These are phyloP conservation scores for Burhinus bistriatus DNA, from an alignment of 2,113 vertebrate species.

Conservation along the genomic window DNA sequence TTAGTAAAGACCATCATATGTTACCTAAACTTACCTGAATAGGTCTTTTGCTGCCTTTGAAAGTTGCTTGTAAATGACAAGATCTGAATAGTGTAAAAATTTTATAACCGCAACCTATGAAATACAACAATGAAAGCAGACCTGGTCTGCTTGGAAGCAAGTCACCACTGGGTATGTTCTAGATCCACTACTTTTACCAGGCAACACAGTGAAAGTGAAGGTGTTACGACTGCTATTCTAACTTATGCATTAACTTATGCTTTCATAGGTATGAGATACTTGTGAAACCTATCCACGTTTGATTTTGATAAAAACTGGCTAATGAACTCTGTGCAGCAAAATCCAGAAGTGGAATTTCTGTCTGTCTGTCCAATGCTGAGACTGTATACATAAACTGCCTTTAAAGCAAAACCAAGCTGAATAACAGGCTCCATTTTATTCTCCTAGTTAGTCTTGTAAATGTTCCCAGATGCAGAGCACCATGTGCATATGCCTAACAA, in stretches of 20 bases:
- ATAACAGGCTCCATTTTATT: not conserved
- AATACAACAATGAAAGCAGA: not conserved
- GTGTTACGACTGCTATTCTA: not conserved
- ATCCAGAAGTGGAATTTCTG: not conserved
- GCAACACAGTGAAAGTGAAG: not conserved
- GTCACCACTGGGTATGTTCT: not conserved
- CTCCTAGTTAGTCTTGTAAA: not conserved
- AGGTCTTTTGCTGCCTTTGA: not conserved
- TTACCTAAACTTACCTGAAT: not conserved
- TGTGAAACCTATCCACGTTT: not conserved
- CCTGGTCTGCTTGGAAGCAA: not conserved
- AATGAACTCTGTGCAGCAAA: not conserved
- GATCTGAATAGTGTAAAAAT: not conserved
- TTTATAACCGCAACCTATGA: not conserved
- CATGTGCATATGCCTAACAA: not conserved
- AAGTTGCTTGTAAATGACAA: not conserved
- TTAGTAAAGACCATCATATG: not conserved
- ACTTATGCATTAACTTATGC: not conserved
- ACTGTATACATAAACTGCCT: not conserved
- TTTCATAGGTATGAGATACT: accelerated
- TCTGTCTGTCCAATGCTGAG: not conserved
- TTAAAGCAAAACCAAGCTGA: not conserved
- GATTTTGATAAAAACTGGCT: not conserved
- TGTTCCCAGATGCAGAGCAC: not conserved
- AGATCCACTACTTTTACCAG: not conserved